Percentiles rank a stretch among this genome's conserved stretches.
phyloP scores from a whole-genome alignment of 2,888 invertebrate genomes.

The Spialia ferax region DNA sequence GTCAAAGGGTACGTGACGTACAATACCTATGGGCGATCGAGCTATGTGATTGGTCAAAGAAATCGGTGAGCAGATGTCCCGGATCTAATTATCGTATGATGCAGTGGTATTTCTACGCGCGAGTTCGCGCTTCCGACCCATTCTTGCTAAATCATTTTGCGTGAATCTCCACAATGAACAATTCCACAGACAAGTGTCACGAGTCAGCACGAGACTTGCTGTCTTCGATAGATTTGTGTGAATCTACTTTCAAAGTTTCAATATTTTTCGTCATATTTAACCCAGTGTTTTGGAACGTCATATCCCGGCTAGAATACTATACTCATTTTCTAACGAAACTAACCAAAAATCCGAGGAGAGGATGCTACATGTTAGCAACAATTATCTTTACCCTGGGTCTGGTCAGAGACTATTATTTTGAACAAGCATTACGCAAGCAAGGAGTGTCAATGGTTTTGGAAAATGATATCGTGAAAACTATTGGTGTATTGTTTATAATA shows the following conservation, averaged over 20 bases:
- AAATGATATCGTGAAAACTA: constrained; percentile 20
- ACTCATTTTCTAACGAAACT: constrained; percentile 43
- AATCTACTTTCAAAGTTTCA: constrained; percentile 39
- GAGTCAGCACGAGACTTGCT: constrained; percentile 36
- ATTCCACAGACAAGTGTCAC: constrained; percentile 33
- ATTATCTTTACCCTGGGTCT: constrained; percentile 41
- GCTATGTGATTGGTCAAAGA: constrained; percentile 27
- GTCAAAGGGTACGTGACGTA: constrained; percentile 8
- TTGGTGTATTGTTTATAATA: constrained; percentile 25
- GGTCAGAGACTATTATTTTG: constrained; percentile 45
- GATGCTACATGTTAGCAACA: constrained; percentile 40
- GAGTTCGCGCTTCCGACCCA: constrained; percentile 14
- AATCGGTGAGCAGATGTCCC: constrained; percentile 9
- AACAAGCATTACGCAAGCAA: constrained; percentile 44
- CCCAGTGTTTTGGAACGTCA: constrained; percentile 44
- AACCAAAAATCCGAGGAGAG: constrained; percentile 37
- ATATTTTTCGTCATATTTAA: constrained; percentile 44
- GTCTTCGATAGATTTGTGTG: constrained; percentile 40
- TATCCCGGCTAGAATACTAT: constrained; percentile 43
- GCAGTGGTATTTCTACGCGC: constrained; percentile 25
- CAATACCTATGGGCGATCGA: not conserved
- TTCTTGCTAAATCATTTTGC: constrained; percentile 6
- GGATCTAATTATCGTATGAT: constrained; percentile 20
- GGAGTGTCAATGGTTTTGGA: constrained; percentile 29
- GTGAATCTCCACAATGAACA: constrained; percentile 21